Conservation (phyloP, 1,140 invertebrate species). For the Dolichoris vasculosae region DNA sequence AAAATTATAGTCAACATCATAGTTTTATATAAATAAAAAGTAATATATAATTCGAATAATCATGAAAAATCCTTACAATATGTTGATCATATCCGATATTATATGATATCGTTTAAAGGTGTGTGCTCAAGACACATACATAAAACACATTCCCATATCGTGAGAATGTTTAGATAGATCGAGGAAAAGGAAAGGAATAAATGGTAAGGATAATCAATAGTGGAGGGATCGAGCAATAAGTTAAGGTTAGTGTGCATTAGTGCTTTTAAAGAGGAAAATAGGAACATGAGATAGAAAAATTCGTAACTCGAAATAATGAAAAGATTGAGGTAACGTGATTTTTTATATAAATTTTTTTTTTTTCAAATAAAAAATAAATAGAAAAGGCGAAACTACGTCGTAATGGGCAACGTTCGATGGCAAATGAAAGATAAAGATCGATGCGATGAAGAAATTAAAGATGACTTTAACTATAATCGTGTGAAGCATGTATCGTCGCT, state of each 20-base stretch:
- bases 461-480: neutral
- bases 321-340: constrained; percentile 11
- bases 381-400: neutral
- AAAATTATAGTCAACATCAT: constrained; percentile 7
- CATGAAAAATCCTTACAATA: constrained; percentile 50
- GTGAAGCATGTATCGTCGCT: neutral
- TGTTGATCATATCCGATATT: constrained; percentile 37
- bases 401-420: constrained; percentile 19
- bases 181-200: neutral
- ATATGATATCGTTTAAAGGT: constrained; percentile 42
- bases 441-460: neutral
- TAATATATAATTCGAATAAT: constrained; percentile 50
- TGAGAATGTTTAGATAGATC: constrained; percentile 39
- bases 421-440: constrained; percentile 32
- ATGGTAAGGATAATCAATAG: constrained; percentile 5
- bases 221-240: constrained; percentile 43
- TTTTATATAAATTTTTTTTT: constrained; percentile 1
- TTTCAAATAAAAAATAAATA: neutral
- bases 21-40: constrained; percentile 50
- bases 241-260: constrained; percentile 50
- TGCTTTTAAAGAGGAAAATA: constrained; percentile 18
- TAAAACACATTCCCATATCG: constrained; percentile 40
- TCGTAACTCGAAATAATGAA: neutral
- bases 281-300: constrained; percentile 26
- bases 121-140: constrained; percentile 52